Percentiles rank a stretch among this genome's conserved stretches.
These are phyloP conservation scores for Euschistus heros DNA, from an alignment of 1,140 invertebrate genomes.

Conservation along the genomic window DNA sequence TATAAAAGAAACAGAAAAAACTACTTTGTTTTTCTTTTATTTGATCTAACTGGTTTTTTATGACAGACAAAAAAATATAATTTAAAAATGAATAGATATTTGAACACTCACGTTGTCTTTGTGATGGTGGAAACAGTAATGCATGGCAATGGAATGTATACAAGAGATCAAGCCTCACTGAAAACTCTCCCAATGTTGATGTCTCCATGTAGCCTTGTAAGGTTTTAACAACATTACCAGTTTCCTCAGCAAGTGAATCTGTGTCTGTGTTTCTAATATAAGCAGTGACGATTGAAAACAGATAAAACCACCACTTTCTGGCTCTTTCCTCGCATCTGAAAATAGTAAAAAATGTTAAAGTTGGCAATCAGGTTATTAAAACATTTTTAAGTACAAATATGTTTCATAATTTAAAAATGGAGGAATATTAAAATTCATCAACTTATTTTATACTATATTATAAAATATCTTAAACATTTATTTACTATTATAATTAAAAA, in stretches of 20 bases:
- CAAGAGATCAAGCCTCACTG: constrained; percentile 65
- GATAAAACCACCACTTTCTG: constrained; percentile 81
- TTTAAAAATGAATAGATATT: not conserved
- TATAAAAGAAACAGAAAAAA: no score
- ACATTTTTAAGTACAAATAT: no score
- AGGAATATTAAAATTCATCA: no score
- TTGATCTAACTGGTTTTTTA: no score
- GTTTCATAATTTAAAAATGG: no score
- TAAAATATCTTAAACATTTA: no score
- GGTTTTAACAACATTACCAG: constrained; percentile 40
- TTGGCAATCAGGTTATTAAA: no score
- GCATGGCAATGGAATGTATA: constrained; percentile 66
- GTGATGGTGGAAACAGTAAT: constrained; percentile 40
- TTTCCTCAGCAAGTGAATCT: constrained; percentile 9
- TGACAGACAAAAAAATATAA: no score
- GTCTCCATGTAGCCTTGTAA: constrained; percentile 77
- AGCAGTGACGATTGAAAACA: constrained; percentile 58
- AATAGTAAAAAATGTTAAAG: no score
- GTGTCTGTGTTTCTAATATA: constrained; percentile 32
- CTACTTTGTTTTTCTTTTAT: no score
- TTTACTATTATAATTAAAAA: no score
- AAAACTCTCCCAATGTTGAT: constrained; percentile 72
- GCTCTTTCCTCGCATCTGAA: constrained; percentile 48
- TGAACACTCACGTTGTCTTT: constrained; percentile 35
- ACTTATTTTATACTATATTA: no score